Evolutionary conservation across 2,797 vertebrate species (phyloP), one percentile per base, ranked within the genome.

Genomic region (Danio jaintianensis): DNA sequence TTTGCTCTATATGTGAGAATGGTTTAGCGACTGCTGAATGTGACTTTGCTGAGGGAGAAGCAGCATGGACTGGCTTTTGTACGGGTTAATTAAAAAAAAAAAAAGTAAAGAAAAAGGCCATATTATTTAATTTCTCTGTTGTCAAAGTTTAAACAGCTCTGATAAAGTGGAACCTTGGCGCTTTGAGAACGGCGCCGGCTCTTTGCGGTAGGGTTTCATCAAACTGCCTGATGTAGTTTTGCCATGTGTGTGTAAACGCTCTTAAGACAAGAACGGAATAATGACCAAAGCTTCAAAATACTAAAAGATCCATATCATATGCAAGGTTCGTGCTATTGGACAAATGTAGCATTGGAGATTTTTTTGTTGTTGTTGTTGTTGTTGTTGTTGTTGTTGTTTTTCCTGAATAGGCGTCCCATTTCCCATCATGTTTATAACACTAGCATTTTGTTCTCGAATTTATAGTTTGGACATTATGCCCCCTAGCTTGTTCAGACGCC

Each of bases 21-120:
- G 93, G 91, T 92, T 93, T 91, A 92, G 93, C 92, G 94, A 94
- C 93, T 94, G 93, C 92, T 94, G 93, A 95, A 95, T 95, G 94
- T 95, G 92, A 94, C 93, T 93, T 93, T 91, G 93, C 90, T 93
- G 93, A 92, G 92, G 92, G 91, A 92, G 90, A 92, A 91, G 91
- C 91, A 91, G 93, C 76, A 89, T 91, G 92, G 92, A 92, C 93
- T 94, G 93, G 93, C 92, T 94, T 93, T 94, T 92, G 91, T 94
- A 94, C 92, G 93, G 94, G 94, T 94, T 94, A 89, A 93, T 94
- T 94, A 90, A 86, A 91, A 89, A 86, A 84, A 82, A 92, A 83
- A 85, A 90, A n/a, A n/a, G n/a, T n/a, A n/a, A n/a, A n/a, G n/a
- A n/a, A n/a, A 92, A 92, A 92, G 92, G 93, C 93, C 93, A 93